These are phyloP conservation scores for Pogonognathellus flavescens DNA, from an alignment of 1,140 invertebrate genomes.

Conservation along the genomic window DNA sequence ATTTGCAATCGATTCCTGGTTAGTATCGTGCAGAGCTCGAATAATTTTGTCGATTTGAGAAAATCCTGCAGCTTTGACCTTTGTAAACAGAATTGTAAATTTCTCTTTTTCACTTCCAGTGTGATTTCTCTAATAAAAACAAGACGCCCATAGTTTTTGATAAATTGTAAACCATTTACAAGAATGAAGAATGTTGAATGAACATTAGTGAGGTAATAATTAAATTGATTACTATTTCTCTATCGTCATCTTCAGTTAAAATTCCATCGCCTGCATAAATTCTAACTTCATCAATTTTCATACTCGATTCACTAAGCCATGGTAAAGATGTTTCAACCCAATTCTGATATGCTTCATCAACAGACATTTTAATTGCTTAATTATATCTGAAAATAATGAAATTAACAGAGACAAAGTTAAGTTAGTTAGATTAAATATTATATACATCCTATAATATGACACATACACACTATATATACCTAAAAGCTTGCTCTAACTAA, in stretches of 20 bases:
- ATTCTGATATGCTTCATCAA: slow-evolving; percentile 1
- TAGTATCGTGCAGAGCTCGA: background rate
- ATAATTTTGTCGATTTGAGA: slow-evolving; percentile 8
- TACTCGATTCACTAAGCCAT: background rate
- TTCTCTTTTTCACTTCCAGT: background rate
- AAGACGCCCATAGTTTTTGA: background rate
- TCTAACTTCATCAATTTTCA: background rate
- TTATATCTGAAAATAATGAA: background rate
- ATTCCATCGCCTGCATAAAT: slow-evolving; percentile 3
- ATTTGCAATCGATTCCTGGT: background rate
- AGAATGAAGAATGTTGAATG: background rate
- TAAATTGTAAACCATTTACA: too few relatives aligned
- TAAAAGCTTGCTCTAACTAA: too few relatives aligned
- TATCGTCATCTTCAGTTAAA: background rate
- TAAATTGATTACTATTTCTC: background rate
- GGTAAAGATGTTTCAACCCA: background rate
- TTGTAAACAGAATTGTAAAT: background rate
- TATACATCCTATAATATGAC: too few relatives aligned
- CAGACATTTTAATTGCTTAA: background rate
- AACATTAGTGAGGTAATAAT: too few relatives aligned
- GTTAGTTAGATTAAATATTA: too few relatives aligned
- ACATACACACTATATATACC: too few relatives aligned
- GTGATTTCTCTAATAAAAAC: background rate
- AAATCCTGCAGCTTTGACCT: background rate
- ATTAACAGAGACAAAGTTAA: too few relatives aligned